Percentiles rank a stretch among this genome's conserved stretches.
These are phyloP conservation scores for Melinaea menophilus DNA, from an alignment of 2,888 invertebrate species.

Conservation along the genomic window DNA sequence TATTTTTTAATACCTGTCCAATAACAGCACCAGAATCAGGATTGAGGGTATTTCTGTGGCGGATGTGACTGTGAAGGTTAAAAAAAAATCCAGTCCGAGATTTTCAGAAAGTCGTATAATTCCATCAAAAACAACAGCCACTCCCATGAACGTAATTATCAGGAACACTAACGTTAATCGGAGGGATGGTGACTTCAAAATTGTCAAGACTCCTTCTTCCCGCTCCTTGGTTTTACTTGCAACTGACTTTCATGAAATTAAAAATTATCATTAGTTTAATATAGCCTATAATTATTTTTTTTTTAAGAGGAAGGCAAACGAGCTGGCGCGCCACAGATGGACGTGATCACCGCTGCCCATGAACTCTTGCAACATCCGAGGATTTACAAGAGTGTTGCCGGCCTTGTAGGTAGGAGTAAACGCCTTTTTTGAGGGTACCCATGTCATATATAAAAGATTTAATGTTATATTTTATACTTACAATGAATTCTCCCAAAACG, in stretches of 20 bases:
- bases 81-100: constrained; percentile 54
- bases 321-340: no score
- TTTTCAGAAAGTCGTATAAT: constrained; percentile 55
- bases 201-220: constrained; percentile 41
- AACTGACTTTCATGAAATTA: constrained; percentile 29
- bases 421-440: no score
- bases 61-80: constrained; percentile 53
- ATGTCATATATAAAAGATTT: no score
- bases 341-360: no score
- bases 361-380: no score
- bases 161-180: constrained; percentile 42
- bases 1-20: constrained; percentile 39
- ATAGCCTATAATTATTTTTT: no score
- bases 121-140: constrained; percentile 49
- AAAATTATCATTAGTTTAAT: neutral
- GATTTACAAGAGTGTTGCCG: no score
- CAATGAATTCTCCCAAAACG: constrained; percentile 52
- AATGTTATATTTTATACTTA: constrained; percentile 34
- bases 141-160: constrained; percentile 44
- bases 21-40: constrained; percentile 36
- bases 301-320: no score
- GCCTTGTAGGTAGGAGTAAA: no score
- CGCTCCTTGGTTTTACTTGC: constrained; percentile 39
- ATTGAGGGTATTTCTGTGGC: constrained; percentile 51
- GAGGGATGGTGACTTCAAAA: constrained; percentile 41